Evolutionary conservation across 1,140 invertebrate genomes (phyloP), one percentile per base, ranked within the genome.

Genomic region (Globodera ellingtonae): DNA sequence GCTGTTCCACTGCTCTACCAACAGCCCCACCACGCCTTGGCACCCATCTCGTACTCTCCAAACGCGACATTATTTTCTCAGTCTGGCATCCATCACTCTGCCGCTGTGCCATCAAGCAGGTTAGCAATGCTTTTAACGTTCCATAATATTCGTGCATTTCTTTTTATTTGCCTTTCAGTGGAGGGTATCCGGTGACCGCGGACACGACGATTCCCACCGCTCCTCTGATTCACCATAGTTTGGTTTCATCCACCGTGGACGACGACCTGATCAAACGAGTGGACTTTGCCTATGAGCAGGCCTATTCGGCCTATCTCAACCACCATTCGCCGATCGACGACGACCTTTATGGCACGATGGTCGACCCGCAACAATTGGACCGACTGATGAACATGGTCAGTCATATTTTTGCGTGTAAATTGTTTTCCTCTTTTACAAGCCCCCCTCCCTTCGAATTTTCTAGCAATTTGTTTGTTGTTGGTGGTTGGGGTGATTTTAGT

Each of bases 191-290:
- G 59, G 47, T 78, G 44, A 44, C 67, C 48, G 79, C 56, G 44
- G 80, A 50, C 44, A 72, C 24, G 65, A 3, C 35, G 47, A 21
- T 24, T 71, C 15, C 24, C 24, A 13, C 50, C 52, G 15, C 75
- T 47, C 24, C 50, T n/a, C 35, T 47, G 44, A 52, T 48, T 5
- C 44, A 69, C 15, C 82, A 83, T 15, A 66, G 75, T n/a, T 70
- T 74, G 47, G 82, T 83, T 52, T 84, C 82, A 6, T 83, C 82
- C 6, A 84, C 83, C 9, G 86, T 85, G 4, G 83, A 84, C 72
- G 84, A 84, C 46, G 73, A 78, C 15, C 44, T 85, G 35, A 72
- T 84, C 46, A 82, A 85, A 50, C 77, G 66, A 9, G 73, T 84
- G 46, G 67, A 47, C 21, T 71, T 59, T 18, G 83, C 83, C 52